Evolutionary conservation across 2,888 invertebrate genomes (phyloP), one percentile per base, ranked within the genome.

Genomic region (Apotomis turbidana): DNA sequence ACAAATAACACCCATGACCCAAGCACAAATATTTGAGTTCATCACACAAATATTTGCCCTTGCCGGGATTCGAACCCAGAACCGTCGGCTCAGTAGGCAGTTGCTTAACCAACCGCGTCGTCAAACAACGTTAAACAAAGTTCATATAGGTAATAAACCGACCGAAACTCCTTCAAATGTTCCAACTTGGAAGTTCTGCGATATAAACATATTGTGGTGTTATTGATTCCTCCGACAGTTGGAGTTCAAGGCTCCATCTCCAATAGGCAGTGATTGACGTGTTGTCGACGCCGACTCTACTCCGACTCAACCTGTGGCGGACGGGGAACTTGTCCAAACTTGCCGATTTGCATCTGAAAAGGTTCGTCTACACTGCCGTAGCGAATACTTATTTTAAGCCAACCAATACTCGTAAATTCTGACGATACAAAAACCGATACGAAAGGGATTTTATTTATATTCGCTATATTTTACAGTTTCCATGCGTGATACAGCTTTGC

Each of bases 321-420:
- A 46, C 62, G 46, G 61, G 13, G 52, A 62, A 68, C 52, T 72
- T 68, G 13, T 46, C 63, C 36, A 54, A 72, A 72, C 68, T 72
- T 72, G 13, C 15, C 38, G 68, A 68, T 72, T 72, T 68, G 68
- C 72, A 68, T 72, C 63, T 59, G 68, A 68, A 72, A 68, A 68
- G 68, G 68, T 68, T 72, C 68, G 68, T 68, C 68, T 72, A 68
- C 59, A 72, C 68, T 54, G 54, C 55, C 9, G 52, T 63, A 62
- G 62, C 58, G 44, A 59, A 68, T 57, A 68, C 72, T 72, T 68
- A 63, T 62, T 68, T 63, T 72, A 68, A 63, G 52, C 68, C 52
- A 38, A 63, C 15, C 46, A 68, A 36, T 38, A 58, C 63, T 68
- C 72, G 68, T 72, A 68, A 68, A 72, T 72, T 72, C 8, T 3